Percentiles rank a stretch among this genome's conserved stretches.
phyloP scores from a whole-genome alignment of 2,113 vertebrate species.

The Notothenia rossii region DNA sequence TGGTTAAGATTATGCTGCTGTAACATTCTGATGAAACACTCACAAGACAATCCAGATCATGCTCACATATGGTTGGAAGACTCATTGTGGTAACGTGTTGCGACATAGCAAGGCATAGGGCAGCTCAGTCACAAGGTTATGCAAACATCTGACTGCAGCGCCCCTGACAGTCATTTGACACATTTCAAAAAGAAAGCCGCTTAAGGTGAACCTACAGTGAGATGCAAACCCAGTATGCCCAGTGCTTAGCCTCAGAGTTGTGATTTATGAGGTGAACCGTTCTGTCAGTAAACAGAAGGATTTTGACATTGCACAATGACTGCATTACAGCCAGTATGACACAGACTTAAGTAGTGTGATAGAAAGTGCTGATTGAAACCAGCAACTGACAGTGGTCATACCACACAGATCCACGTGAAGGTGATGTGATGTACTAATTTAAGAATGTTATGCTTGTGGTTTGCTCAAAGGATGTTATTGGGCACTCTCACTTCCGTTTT shows the following conservation, averaged over 20 bases:
- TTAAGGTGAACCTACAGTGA: background rate
- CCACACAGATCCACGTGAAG: background rate
- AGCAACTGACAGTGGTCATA: background rate
- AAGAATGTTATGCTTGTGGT: background rate
- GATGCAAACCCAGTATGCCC: too few relatives aligned
- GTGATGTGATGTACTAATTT: background rate
- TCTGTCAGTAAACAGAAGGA: background rate
- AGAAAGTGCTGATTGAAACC: constrained; percentile 1
- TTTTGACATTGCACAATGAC: background rate
- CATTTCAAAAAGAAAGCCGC: background rate
- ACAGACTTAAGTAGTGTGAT: constrained; percentile 7
- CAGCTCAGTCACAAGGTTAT: constrained; percentile 49
- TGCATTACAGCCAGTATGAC: background rate
- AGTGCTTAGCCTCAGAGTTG: background rate
- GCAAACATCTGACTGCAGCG: constrained; percentile 40
- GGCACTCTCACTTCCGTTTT: background rate
- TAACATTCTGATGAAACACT: background rate
- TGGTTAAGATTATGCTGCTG: background rate
- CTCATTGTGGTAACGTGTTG: constrained; percentile 47
- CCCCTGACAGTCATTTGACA: constrained; percentile 31
- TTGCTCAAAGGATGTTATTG: background rate
- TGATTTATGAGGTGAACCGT: background rate
- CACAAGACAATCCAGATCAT: background rate
- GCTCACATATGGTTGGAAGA: background rate
- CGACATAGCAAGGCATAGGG: constrained; percentile 28